Evolutionary conservation across 2,888 invertebrate genomes (phyloP), one percentile per base, ranked within the genome.

Genomic region (Amblyteles armatorius): DNA sequence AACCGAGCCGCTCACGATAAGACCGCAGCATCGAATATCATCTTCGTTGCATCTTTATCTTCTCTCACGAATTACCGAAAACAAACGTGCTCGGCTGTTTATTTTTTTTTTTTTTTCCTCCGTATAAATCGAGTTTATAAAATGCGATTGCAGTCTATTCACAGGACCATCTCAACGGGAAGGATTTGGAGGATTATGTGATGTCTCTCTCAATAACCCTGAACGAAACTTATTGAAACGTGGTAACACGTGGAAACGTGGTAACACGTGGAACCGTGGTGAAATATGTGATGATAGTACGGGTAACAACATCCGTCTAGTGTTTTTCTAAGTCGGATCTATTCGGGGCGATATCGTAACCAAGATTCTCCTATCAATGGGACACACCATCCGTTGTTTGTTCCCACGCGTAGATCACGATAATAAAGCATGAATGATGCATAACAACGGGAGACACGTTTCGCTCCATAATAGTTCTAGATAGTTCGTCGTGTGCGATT

Each of bases 391-490:
- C 63, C 50, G 22, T 16, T 48, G 7, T 63, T 40, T 60, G 29
- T 48, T 63, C 48, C 4, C 73, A 63, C 60, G 33, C 63, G n/a
- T 65, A 19, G 74, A 50, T 74, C 74, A 74, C 74, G 74, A 74
- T 74, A 33, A 50, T 33, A 29, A 65, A n/a, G 19, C 63, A 74
- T 74, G 74, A 50, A 19, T 60, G 63, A 74, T 65, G 19, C 63
- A 63, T 63, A 74, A 33, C 60, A 48, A 48, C 48, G 60, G 22
- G 22, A 29, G 1, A 60, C 26, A 60, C 60, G 52, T 60, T 55
- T 29, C 48, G 5, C 33, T 69, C 40, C 36, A 52, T 63, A 52
- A 63, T 69, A 44, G 71, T 71, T 77, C 77, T 82, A 52, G 16
- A 82, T 77, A 63, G 29, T 44, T 63, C 69, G 52, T 50, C 76